These are phyloP conservation scores for Pholis gunnellus DNA, from an alignment of 2,113 vertebrate genomes.

Conservation along the genomic window DNA sequence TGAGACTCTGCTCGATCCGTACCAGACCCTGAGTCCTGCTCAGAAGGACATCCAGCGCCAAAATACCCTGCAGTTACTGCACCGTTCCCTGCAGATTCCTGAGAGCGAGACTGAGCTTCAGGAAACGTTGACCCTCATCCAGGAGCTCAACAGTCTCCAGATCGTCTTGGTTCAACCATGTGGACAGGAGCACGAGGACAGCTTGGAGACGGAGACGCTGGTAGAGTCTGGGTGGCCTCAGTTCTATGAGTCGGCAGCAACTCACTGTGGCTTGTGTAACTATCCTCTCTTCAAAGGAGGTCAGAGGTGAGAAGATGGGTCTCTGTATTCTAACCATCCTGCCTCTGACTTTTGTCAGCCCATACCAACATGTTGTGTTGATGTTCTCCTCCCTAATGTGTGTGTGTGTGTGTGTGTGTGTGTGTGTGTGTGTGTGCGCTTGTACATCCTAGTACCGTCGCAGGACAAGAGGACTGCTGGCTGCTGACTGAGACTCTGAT, in stretches of 20 bases:
- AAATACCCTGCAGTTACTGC: slow-evolving; percentile 91
- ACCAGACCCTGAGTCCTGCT: slow-evolving; percentile 82
- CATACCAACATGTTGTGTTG: neutral
- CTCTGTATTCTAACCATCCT: neutral
- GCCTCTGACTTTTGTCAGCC: neutral
- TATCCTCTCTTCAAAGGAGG: slow-evolving; percentile 93
- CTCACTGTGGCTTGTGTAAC: slow-evolving; percentile 92
- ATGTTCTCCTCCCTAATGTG: neutral
- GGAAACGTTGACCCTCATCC: slow-evolving; percentile 91
- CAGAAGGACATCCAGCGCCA: slow-evolving; percentile 93
- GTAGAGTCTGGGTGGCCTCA: slow-evolving; percentile 93
- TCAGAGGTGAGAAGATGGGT: slow-evolving; percentile 86
- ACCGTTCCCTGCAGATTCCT: slow-evolving; percentile 90
- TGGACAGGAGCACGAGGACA: slow-evolving; percentile 53
- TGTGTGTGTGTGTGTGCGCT: slow-evolving; percentile 21
- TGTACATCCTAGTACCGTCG: slow-evolving; percentile 85
- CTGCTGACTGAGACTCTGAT: slow-evolving; percentile 91
- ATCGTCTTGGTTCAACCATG: slow-evolving; percentile 88
- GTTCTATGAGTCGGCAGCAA: slow-evolving; percentile 91
- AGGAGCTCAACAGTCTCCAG: slow-evolving; percentile 92
- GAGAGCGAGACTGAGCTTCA: slow-evolving; percentile 93
- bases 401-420: neutral
- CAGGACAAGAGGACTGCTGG: slow-evolving; percentile 95
- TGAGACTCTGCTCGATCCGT: slow-evolving; percentile 82
- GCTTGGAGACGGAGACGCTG: slow-evolving; percentile 67